Conservation (phyloP, 2,888 invertebrate species). For the Lysandra coridon region DNA sequence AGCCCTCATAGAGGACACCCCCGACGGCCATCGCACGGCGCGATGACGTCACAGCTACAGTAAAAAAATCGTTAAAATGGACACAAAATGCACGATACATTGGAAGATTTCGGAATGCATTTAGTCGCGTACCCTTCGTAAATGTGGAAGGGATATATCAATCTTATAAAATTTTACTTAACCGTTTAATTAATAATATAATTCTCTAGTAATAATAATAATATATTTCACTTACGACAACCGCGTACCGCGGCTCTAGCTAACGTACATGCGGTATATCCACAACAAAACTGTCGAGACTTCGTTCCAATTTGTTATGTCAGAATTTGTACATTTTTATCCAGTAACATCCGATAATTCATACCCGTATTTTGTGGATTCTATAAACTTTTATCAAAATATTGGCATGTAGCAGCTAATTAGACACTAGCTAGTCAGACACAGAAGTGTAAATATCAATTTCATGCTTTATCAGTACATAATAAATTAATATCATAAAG, state of each 20-base stretch:
- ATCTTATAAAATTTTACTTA: conserved; percentile 70
- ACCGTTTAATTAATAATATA: conserved; percentile 50
- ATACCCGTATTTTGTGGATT: not conserved
- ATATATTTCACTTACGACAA: conserved; percentile 45
- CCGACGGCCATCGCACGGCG: conserved; percentile 31
- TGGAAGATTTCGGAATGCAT: conserved; percentile 75
- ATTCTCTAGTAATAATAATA: conserved; percentile 50
- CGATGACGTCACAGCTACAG: conserved; percentile 33
- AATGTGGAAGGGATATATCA: conserved; percentile 49
- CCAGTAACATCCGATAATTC: not conserved
- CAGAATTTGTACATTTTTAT: not conserved
- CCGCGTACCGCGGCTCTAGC: conserved; percentile 45
- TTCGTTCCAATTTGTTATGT: not conserved
- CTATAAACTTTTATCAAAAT: not conserved
- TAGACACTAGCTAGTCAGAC: not conserved
- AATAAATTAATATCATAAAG: no score
- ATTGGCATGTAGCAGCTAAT: not conserved
- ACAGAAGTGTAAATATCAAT: not conserved
- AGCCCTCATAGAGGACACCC: conserved; percentile 35
- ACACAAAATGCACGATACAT: conserved; percentile 60
- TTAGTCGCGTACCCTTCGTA: conserved; percentile 52
- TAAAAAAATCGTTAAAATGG: conserved; percentile 44
- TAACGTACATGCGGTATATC: conserved; percentile 41
- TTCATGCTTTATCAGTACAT: not conserved
- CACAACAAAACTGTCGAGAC: not conserved